Conservation (phyloP, 2,888 invertebrate species). For the Seira sanloemensis region DNA sequence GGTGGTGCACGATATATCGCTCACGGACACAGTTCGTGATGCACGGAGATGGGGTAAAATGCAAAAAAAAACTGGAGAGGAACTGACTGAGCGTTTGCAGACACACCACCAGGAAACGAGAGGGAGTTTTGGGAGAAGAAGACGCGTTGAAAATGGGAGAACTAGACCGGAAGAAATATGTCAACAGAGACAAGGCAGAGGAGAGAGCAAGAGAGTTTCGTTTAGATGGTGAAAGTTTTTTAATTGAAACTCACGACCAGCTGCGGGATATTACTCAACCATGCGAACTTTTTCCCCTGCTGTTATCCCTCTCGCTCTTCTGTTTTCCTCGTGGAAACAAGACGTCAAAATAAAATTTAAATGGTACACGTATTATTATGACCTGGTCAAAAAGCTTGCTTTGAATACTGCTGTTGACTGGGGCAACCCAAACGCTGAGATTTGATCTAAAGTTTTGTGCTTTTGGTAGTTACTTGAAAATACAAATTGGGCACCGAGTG, state of each 20-base stretch:
- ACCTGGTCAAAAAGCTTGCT: neutral
- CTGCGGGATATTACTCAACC: slow-evolving; percentile 16
- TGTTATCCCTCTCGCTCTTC: neutral
- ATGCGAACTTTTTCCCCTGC: slow-evolving; percentile 15
- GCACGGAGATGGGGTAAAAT: neutral
- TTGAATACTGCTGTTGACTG: too few relatives aligned
- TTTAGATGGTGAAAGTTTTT: slow-evolving; percentile 13
- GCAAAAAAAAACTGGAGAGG: too few relatives aligned
- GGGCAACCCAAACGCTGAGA: too few relatives aligned
- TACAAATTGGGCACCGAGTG: neutral
- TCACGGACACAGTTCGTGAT: neutral
- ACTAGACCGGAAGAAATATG: slow-evolving; percentile 45
- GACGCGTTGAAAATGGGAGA: slow-evolving; percentile 21
- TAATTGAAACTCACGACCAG: slow-evolving; percentile 29
- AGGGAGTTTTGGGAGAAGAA: too few relatives aligned
- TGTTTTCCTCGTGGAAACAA: neutral
- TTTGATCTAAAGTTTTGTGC: neutral
- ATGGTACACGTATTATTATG: neutral
- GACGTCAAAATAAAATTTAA: neutral
- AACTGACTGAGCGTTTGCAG: neutral
- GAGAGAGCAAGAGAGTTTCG: neutral
- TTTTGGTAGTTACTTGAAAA: neutral
- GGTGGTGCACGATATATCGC: neutral
- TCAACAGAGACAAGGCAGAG: slow-evolving; percentile 25
- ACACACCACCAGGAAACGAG: neutral